Evolutionary conservation across 2,797 vertebrate species (phyloP).

Genomic region (Chrysocyon brachyurus): DNA sequence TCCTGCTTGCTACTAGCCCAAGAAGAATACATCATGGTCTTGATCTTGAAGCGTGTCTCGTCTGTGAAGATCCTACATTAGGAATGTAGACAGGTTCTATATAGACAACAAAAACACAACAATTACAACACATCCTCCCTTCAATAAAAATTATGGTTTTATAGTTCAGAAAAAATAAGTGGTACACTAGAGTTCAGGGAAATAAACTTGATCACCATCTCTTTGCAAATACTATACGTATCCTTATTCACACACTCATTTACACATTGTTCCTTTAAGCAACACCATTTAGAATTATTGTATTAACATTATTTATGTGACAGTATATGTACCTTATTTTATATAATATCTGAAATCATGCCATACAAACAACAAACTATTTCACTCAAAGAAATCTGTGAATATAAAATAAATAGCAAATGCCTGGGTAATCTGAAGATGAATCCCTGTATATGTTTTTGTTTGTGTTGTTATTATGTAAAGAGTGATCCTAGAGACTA

Average conservation of each 20-base stretch:
- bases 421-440: neutral
- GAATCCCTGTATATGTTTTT: neutral
- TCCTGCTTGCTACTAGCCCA: neutral
- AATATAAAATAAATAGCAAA: neutral
- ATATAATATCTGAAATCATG: neutral
- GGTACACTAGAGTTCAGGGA: neutral
- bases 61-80: neutral
- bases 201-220: neutral
- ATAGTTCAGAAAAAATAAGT: neutral
- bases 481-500: neutral
- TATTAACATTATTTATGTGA: neutral
- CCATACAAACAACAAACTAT: neutral
- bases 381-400: neutral
- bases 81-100: neutral
- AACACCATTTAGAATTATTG: neutral
- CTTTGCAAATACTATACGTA: neutral
- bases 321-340: neutral
- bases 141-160: slow-evolving; percentile 40
- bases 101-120: neutral
- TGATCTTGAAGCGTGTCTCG: neutral
- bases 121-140: neutral
- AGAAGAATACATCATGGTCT: neutral
- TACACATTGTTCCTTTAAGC: neutral
- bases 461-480: neutral
- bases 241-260: neutral